A percentile compares a stretch with the other conserved stretches of the same genome.
Evolutionary conservation across 2,797 vertebrate species (phyloP).

Genomic region (Aplochiton taeniatus): DNA sequence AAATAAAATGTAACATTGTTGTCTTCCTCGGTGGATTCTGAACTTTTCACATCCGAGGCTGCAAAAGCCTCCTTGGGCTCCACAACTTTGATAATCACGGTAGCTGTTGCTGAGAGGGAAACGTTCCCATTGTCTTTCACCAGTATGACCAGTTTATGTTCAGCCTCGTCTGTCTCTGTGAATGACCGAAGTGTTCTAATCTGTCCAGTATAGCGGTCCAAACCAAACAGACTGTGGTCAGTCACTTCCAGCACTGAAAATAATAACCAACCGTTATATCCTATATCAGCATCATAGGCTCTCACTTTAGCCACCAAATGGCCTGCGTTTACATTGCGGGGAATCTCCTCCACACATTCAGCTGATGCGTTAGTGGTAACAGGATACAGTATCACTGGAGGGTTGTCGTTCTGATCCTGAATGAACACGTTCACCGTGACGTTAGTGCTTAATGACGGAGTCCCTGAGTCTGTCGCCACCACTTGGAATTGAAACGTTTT

Average conservation of each 20-base stretch:
- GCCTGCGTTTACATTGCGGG: constrained; percentile 35
- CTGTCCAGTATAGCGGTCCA: constrained; percentile 26
- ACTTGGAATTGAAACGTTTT: constrained; percentile 75
- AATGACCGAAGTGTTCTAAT: constrained; percentile 22
- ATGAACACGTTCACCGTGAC: constrained; percentile 74
- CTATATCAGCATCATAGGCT: constrained; percentile 33
- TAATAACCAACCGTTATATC: constrained; percentile 44
- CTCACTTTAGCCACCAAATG: constrained; percentile 36
- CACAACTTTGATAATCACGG: constrained; percentile 37
- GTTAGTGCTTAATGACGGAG: constrained; percentile 67
- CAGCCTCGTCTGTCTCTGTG: constrained; percentile 24
- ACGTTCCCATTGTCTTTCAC: constrained; percentile 40
- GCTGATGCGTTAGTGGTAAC: constrained; percentile 34
- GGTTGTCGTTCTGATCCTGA: constrained; percentile 76
- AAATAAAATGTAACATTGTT: constrained; percentile 23
- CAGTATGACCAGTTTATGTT: constrained; percentile 29
- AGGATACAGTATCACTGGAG: constrained; percentile 52
- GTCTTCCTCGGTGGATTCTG: constrained; percentile 6
- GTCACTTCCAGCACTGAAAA: constrained; percentile 35
- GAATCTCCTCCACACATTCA: constrained; percentile 35
- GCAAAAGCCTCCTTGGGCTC: constrained; percentile 41
- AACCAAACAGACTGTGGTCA: constrained; percentile 26
- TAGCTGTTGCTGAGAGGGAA: constrained; percentile 34
- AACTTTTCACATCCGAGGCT: constrained; percentile 39
- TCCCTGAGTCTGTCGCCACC: constrained; percentile 68